Evolutionary conservation across 1,140 invertebrate species (phyloP).

Genomic region (Nilaparvata lugens): DNA sequence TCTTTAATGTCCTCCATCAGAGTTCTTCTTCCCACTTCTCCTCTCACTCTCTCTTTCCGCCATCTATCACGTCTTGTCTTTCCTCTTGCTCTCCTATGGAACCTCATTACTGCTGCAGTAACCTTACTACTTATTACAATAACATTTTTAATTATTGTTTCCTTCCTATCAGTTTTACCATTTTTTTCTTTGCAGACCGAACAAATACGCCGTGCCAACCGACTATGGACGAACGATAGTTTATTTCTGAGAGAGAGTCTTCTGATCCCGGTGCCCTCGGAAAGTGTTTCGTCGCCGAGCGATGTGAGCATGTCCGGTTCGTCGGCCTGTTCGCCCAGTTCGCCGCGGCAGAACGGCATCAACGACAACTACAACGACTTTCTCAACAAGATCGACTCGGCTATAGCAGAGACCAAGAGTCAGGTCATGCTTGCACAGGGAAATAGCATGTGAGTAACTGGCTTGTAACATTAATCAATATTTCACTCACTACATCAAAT

Average conservation of each 20-base stretch:
- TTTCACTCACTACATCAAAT: too few species aligned
- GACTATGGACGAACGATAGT: constrained; percentile 81
- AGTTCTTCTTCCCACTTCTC: too few species aligned
- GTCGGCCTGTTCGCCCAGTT: not conserved
- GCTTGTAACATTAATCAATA: too few species aligned
- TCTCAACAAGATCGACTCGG: constrained; percentile 75
- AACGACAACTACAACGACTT: constrained; percentile 67
- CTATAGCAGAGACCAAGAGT: constrained; percentile 73
- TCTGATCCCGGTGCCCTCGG: constrained; percentile 22
- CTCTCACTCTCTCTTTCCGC: too few species aligned
- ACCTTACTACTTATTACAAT: too few species aligned
- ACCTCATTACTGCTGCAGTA: too few species aligned
- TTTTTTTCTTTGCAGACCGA: constrained; percentile 61
- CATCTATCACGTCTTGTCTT: too few species aligned
- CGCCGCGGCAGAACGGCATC: constrained; percentile 17
- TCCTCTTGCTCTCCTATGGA: too few species aligned
- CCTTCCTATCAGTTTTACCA: too few species aligned
- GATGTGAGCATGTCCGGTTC: constrained; percentile 5
- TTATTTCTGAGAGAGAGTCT: constrained; percentile 37
- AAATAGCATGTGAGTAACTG: constrained; percentile 68
- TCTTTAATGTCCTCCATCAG: too few species aligned
- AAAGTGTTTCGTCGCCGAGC: constrained; percentile 12
- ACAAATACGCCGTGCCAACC: constrained; percentile 78
- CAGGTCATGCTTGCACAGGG: constrained; percentile 72
- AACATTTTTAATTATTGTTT: too few species aligned